A percentile compares a stretch with the other conserved stretches of the same genome.
These are phyloP conservation scores for Molanna angustata DNA, from an alignment of 2,888 invertebrate species.

Conservation along the genomic window DNA sequence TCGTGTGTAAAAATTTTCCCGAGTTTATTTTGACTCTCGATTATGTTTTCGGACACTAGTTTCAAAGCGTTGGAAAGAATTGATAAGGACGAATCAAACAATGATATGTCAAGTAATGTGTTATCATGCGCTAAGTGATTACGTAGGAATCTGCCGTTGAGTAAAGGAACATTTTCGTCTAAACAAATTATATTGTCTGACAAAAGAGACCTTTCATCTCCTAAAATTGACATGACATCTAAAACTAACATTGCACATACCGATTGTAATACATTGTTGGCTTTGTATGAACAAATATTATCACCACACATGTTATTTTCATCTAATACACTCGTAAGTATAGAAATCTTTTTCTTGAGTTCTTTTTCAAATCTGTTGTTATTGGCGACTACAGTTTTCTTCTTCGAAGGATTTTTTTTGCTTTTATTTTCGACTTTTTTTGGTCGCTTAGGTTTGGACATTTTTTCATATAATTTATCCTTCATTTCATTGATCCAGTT, in stretches of 20 bases:
- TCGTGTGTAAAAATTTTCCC: background rate
- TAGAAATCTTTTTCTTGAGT: too few species aligned
- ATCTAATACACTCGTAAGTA: background rate
- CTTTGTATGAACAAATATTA: background rate
- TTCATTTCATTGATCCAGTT: background rate
- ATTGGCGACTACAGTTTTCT: background rate
- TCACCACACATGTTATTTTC: background rate
- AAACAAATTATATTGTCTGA: background rate
- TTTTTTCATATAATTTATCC: background rate
- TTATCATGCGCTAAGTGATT: background rate
- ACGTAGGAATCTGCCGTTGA: background rate
- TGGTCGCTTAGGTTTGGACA: too few species aligned
- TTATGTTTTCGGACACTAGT: background rate
- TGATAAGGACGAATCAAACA: background rate
- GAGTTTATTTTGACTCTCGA: background rate
- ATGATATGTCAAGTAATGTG: background rate
- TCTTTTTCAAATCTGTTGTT: background rate
- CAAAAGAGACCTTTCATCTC: background rate
- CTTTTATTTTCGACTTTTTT: background rate
- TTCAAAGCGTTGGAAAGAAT: background rate
- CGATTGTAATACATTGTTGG: background rate
- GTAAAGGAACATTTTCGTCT: background rate
- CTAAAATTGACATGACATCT: background rate
- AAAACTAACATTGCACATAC: background rate
- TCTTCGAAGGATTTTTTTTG: background rate